phyloP scores from a whole-genome alignment of 2,113 vertebrate species.

The Podarcis raffonei region DNA sequence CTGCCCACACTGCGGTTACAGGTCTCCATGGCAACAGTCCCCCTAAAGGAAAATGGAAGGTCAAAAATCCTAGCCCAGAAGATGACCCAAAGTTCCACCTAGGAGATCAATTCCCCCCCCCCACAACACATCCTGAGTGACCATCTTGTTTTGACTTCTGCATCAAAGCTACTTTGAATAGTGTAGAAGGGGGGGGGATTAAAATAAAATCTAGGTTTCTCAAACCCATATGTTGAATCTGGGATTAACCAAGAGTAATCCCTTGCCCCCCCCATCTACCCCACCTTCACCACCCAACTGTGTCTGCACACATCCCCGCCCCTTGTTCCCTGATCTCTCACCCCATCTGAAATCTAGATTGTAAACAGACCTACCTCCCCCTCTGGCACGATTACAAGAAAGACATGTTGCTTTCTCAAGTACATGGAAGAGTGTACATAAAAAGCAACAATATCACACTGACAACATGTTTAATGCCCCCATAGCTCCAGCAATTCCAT shows the following conservation, averaged over 20 bases:
- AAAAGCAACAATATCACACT: too few species aligned
- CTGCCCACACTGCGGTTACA: conserved; percentile 39
- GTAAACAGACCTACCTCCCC: not conserved
- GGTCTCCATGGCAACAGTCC: conserved; percentile 65
- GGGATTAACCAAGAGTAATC: not conserved
- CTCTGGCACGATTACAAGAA: too few species aligned
- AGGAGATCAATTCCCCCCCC: not conserved
- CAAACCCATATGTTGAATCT: too few species aligned
- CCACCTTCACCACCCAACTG: not conserved
- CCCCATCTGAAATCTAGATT: not conserved
- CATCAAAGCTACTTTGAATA: not conserved
- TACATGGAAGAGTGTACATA: not conserved
- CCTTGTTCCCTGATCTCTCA: not conserved
- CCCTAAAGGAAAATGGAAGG: not conserved
- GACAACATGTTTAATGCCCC: not conserved
- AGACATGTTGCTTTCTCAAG: not conserved
- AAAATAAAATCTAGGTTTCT: not conserved
- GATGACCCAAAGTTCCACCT: not conserved
- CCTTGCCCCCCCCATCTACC: not conserved
- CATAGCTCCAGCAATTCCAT: rapidly evolving
- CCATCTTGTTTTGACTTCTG: too few species aligned
- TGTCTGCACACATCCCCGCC: not conserved
- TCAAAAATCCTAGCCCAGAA: not conserved
- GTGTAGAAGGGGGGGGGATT: too few species aligned
- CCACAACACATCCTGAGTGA: not conserved